Conservation (phyloP, 2,888 invertebrate species). For the Rhingia rostrata region DNA sequence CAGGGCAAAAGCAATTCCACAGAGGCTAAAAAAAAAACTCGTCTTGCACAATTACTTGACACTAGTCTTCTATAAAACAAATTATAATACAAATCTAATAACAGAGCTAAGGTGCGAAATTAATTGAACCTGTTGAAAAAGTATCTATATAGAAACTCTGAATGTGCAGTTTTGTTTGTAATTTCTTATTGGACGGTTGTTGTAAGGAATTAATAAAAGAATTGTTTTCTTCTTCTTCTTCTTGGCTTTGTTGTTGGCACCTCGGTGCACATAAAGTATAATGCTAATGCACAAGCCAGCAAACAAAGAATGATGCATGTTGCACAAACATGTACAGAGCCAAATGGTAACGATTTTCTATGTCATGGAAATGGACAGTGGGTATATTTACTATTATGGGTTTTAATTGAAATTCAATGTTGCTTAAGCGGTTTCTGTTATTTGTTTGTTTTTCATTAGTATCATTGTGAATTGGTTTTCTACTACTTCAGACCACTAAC, state of each 20-base stretch:
- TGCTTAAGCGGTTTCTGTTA: constrained; percentile 47
- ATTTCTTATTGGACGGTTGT: too few relatives aligned
- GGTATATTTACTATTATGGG: constrained; percentile 23
- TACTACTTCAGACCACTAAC: background rate
- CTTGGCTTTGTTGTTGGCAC: background rate
- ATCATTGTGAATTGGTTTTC: background rate
- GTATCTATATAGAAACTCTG: background rate
- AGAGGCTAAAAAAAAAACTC: constrained; percentile 11
- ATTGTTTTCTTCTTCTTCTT: constrained; percentile 21
- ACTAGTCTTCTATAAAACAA: constrained; percentile 17
- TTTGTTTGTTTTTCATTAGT: constrained; percentile 15
- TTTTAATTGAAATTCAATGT: constrained; percentile 50
- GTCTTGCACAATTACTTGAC: constrained; percentile 13
- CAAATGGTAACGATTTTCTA: constrained; percentile 63
- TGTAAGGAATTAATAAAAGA: constrained; percentile 56
- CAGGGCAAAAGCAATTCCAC: background rate
- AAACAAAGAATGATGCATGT: constrained; percentile 20
- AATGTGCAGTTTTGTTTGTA: too few relatives aligned
- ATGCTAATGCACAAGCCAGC: constrained; percentile 1
- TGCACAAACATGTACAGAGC: constrained; percentile 59
- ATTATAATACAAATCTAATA: constrained; percentile 1
- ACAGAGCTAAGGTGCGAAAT: constrained; percentile 45
- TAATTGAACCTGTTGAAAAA: constrained; percentile 66
- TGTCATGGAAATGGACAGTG: constrained; percentile 70
- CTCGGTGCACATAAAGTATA: background rate